phyloP scores from a whole-genome alignment of 2,797 vertebrate species.

The Crossoptilon crossoptilon region DNA sequence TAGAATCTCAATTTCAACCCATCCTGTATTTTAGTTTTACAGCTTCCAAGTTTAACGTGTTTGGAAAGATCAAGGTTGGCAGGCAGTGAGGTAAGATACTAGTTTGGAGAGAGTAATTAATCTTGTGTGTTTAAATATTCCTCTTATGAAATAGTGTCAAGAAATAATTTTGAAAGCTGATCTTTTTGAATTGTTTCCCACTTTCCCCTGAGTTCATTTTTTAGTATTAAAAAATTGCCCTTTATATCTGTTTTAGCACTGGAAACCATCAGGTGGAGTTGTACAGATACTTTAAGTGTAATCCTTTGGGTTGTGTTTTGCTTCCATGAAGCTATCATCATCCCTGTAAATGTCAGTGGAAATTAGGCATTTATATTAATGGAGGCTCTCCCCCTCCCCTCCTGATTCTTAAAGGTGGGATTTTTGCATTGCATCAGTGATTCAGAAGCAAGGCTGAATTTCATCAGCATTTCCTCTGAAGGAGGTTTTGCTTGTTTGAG shows the following conservation, averaged over 20 bases:
- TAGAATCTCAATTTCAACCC: background rate
- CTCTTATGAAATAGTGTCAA: background rate
- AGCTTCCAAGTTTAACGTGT: background rate
- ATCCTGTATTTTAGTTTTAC: background rate
- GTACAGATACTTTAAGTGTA: slow-evolving; percentile 12
- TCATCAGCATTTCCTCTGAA: slow-evolving; percentile 50
- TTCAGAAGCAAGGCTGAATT: slow-evolving; percentile 30
- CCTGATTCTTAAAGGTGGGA: background rate
- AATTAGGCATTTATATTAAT: slow-evolving; percentile 59
- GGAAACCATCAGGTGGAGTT: slow-evolving; percentile 34
- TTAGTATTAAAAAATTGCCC: slow-evolving; percentile 53
- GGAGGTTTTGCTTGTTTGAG: slow-evolving; percentile 22
- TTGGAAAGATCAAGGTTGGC: background rate
- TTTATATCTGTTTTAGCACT: slow-evolving; percentile 45
- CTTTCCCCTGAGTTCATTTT: slow-evolving; percentile 52
- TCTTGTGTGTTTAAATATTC: slow-evolving; percentile 15
- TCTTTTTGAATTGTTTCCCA: slow-evolving; percentile 1
- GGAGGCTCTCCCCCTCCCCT: background rate
- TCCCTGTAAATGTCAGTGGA: slow-evolving; percentile 60
- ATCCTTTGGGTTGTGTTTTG: slow-evolving; percentile 36
- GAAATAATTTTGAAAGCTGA: slow-evolving; percentile 43
- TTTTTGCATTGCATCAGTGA: slow-evolving; percentile 43
- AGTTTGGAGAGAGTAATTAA: background rate
- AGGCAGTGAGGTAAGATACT: background rate
- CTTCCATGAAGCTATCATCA: slow-evolving; percentile 58